These are phyloP conservation scores for Drosophila arawakana DNA, from an alignment of 1,140 invertebrate genomes.

Conservation along the genomic window DNA sequence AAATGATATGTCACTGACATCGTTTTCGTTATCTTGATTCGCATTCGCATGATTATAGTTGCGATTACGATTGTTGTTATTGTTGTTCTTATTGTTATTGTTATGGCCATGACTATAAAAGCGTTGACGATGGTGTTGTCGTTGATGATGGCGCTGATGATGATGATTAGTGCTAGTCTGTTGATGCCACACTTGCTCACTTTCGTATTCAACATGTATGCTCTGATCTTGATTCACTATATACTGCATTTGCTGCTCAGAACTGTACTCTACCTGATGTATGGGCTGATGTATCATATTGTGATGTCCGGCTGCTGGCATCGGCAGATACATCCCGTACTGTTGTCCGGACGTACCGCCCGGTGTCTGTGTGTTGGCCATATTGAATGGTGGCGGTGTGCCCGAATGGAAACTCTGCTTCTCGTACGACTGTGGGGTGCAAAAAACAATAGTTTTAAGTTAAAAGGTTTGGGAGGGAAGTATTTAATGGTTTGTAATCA, in stretches of 20 bases:
- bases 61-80: conserved; percentile 22
- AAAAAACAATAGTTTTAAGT: not conserved
- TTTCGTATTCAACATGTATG: conserved; percentile 22
- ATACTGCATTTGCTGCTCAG: conserved; percentile 29
- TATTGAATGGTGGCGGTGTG: conserved; percentile 92
- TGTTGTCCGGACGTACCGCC: conserved; percentile 89
- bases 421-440: conserved; percentile 89
- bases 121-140: conserved; percentile 14
- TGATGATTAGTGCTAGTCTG: conserved; percentile 8
- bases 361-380: conserved; percentile 90
- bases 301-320: conserved; percentile 88
- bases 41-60: conserved; percentile 6
- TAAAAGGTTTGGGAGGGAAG: no score
- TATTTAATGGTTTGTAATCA: no score
- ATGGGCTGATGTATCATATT: conserved; percentile 90
- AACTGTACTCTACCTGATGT: conserved; percentile 87
- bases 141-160: conserved; percentile 4
- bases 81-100: conserved; percentile 7
- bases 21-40: conserved; percentile 35
- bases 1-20: conserved; percentile 52
- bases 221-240: conserved; percentile 44
- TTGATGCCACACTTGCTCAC: conserved; percentile 44
- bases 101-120: no score
- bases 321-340: conserved; percentile 90
- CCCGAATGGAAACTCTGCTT: conserved; percentile 94